A percentile compares a stretch with the other conserved stretches of the same genome.
These are phyloP conservation scores for Poecile atricapillus DNA, from an alignment of 2,113 vertebrate genomes.

Conservation along the genomic window DNA sequence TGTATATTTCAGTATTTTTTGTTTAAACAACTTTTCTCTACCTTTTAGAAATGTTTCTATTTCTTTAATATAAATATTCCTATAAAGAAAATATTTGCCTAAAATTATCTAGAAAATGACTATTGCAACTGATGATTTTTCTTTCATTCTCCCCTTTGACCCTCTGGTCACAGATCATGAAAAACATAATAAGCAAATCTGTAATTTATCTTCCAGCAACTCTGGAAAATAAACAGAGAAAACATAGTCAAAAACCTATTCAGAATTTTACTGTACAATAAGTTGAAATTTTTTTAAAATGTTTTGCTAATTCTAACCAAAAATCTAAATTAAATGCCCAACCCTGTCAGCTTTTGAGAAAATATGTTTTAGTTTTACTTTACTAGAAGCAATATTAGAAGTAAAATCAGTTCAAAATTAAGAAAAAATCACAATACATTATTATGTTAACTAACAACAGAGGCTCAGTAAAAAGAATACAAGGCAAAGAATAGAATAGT, in stretches of 20 bases:
- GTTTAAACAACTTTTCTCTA: not conserved
- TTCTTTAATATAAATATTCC: conserved; percentile 31
- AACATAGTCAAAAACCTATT: not conserved
- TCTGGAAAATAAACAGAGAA: conserved; percentile 35
- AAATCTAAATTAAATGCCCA: not conserved
- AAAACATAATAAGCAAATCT: not conserved
- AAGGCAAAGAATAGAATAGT: conserved; percentile 64
- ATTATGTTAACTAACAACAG: not conserved
- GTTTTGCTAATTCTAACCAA: not conserved
- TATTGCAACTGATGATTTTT: not conserved
- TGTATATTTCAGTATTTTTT: not conserved
- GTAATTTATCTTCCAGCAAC: conserved; percentile 1
- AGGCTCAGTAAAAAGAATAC: conserved; percentile 56
- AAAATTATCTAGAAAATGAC: not conserved
- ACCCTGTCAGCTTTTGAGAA: not conserved
- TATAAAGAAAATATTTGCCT: conserved; percentile 25
- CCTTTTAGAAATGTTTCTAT: not conserved
- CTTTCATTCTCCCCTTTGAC: not conserved
- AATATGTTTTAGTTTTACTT: not conserved
- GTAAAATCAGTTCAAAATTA: not conserved
- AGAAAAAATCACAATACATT: conserved; percentile 10
- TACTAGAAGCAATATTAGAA: not conserved
- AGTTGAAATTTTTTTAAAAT: not conserved
- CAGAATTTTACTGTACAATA: not conserved
- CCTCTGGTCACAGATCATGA: not conserved